Evolutionary conservation across 2,888 invertebrate species (phyloP).

Genomic region (Thecophora atra): DNA sequence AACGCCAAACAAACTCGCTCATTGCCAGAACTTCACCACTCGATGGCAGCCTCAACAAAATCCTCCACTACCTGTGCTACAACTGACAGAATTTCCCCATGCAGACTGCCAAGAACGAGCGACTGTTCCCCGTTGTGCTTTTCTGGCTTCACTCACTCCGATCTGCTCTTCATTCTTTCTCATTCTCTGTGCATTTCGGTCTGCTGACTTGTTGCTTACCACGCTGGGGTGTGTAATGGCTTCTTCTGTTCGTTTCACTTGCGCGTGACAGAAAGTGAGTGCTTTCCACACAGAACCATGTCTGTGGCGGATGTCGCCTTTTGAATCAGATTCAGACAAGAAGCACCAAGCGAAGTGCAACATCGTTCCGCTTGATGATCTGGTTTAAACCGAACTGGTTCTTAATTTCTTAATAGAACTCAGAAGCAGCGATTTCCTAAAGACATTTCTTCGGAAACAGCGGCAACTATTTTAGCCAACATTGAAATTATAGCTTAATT

Average conservation of each 20-base stretch:
- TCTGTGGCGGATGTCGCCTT: background rate
- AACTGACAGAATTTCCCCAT: slow-evolving; percentile 27
- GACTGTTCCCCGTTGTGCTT: background rate
- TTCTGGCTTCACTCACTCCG: slow-evolving; percentile 22
- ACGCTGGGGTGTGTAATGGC: slow-evolving; percentile 4
- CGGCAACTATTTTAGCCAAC: too few species aligned
- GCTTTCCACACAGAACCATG: background rate
- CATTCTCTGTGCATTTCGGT: background rate
- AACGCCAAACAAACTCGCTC: background rate
- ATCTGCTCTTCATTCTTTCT: background rate
- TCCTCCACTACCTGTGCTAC: slow-evolving; percentile 26
- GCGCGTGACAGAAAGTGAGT: slow-evolving; percentile 15
- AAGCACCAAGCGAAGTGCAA: background rate
- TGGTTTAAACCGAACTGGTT: too few species aligned
- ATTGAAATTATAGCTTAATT: too few species aligned
- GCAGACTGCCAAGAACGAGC: background rate
- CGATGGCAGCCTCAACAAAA: background rate
- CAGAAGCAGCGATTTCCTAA: too few species aligned
- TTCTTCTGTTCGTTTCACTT: slow-evolving; percentile 17
- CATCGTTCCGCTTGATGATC: too few species aligned
- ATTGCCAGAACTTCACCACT: background rate
- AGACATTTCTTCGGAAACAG: too few species aligned
- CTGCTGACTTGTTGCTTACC: slow-evolving; percentile 19
- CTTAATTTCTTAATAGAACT: too few species aligned
- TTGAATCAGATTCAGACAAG: too few species aligned